Base-by-base conservation (phyloP, 2,797 vertebrate species). In the Loris lydekkerianus region DNA sequence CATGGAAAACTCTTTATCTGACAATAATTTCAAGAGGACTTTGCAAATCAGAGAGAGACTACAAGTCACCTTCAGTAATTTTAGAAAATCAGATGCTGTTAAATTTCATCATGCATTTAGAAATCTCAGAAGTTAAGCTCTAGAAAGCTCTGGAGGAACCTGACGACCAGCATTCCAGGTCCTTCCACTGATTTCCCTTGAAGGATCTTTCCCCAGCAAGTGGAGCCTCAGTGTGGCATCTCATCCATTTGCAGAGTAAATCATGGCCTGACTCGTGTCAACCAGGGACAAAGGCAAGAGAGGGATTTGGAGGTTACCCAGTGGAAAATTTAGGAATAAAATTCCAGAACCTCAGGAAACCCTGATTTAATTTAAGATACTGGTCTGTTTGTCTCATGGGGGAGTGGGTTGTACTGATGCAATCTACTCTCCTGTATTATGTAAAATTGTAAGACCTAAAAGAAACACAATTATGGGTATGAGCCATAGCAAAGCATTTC, bases 241-340 rank as follows among this genome's bases (percentile, higher is more conserved):
- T 3, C 5, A 14, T 56, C 88, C 85, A 63, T 61, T 67, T 21
- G 5, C 17, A 0, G 56, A 34, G 78, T 69, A 72, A 49, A 90
- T 9, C 0, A 5, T 17, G 91, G 77, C 86, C 89, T 21, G 84
- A 92, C 81, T 75, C 0, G 7, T 95, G 96, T 97, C 93, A 96
- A 40, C 69, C 63, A 37, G 83, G 97, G 96, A 97, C 94, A 97
- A 82, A 88, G 81, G 84, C 84, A 72, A 85, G 89, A 86, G 67
- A 67, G 78, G 43, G 77, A 77, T 67, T 84, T 97, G 82, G 89
- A 96, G 87, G 93, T 93, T 85, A 95, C 94, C 56, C 84, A 97
- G 93, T 90, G 91, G 94, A 97, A 97, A 98, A 95, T 96, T 97
- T 88, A 95, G 94, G 81, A 97, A 40, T 70, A 89, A 86, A 91